Conservation (phyloP, 2,888 invertebrate species). For the Eupsilia transversa region DNA sequence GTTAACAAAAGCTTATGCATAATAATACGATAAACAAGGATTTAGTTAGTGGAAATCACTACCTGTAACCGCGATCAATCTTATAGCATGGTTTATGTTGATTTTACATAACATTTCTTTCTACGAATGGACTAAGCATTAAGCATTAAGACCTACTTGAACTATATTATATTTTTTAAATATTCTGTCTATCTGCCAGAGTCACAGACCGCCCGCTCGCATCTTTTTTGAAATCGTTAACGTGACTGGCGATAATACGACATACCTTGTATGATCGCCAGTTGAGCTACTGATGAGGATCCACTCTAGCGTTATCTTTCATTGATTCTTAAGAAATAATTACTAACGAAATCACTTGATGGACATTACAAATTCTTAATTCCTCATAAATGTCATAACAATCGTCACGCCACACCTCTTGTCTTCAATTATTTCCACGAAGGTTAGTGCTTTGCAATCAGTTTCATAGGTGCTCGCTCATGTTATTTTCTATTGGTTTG, state of each 20-base stretch:
- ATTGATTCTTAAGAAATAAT: conserved; percentile 22
- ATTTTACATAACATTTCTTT: conserved; percentile 17
- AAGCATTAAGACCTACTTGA: no score
- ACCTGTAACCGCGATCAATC: conserved; percentile 23
- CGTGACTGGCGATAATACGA: no score
- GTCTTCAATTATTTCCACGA: conserved; percentile 29
- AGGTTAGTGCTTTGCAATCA: conserved; percentile 8
- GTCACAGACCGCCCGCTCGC: not conserved
- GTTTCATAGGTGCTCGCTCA: not conserved
- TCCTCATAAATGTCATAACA: conserved; percentile 7
- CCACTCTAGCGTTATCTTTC: conserved; percentile 10
- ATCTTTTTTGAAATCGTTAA: conserved; percentile 12
- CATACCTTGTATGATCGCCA: conserved; percentile 14
- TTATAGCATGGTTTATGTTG: conserved; percentile 20
- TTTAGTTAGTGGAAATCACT: conserved; percentile 24
- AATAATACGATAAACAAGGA: conserved; percentile 4
- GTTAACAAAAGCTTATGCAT: not conserved
- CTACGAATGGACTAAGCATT: not conserved
- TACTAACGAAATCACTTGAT: conserved; percentile 16
- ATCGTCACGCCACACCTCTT: conserved; percentile 14
- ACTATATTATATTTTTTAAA: not conserved
- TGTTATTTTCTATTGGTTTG: not conserved
- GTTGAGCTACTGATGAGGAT: conserved; percentile 1
- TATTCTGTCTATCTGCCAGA: not conserved
- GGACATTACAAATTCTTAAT: conserved; percentile 15